phyloP scores from a whole-genome alignment of 2,113 vertebrate genomes.

The Dendropsophus ebraccatus region DNA sequence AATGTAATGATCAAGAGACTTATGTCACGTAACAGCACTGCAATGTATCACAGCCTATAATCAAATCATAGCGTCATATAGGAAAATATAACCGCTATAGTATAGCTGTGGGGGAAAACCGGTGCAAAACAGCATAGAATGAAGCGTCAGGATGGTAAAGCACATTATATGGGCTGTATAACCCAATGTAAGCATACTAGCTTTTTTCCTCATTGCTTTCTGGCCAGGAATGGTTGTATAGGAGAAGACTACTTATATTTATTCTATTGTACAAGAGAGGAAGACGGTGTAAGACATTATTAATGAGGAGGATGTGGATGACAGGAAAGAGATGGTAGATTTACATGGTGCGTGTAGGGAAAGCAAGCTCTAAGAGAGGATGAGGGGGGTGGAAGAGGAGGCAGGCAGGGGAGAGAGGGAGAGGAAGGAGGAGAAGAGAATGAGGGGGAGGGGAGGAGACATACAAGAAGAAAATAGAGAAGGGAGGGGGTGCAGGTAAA shows the following conservation, averaged over 20 bases:
- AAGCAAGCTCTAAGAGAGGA: background rate
- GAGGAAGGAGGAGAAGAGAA: no score
- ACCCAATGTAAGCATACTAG: background rate
- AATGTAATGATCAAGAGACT: no score
- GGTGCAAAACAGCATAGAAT: background rate
- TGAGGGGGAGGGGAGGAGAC: background rate
- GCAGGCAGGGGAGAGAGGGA: background rate
- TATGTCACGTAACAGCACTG: no score
- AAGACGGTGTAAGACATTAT: background rate
- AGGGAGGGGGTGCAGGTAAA: background rate
- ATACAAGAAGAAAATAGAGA: background rate
- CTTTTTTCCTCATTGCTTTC: background rate
- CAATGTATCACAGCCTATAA: background rate
- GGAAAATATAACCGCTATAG: no score
- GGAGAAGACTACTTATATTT: background rate
- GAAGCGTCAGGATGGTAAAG: background rate
- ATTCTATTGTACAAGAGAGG: background rate
- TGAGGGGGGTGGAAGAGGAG: background rate
- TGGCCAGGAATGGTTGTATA: background rate
- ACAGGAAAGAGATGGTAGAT: background rate
- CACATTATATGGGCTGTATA: background rate
- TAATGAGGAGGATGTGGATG: background rate
- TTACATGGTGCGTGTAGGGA: background rate
- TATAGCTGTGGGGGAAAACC: no score
- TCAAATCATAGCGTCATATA: no score